phyloP scores from a whole-genome alignment of 2,113 vertebrate genomes.

The Entelurus aequoreus region DNA sequence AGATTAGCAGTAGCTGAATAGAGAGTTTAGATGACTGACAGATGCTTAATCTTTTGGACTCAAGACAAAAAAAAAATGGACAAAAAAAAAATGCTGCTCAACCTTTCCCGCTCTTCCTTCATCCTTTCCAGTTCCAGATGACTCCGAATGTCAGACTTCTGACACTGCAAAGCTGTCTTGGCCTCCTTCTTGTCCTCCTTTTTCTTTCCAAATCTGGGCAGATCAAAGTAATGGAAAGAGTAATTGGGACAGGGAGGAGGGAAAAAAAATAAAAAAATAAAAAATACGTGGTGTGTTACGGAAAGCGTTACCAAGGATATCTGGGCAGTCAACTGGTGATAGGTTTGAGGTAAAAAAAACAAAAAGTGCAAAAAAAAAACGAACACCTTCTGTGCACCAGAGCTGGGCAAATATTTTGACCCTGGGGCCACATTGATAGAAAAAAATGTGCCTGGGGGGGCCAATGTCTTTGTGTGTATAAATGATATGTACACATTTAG shows the following conservation, averaged over 20 bases:
- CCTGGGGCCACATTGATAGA: no score
- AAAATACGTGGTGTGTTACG: not conserved
- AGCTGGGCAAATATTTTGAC: no score
- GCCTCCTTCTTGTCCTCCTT: slow-evolving; percentile 90
- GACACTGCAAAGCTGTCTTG: slow-evolving; percentile 69
- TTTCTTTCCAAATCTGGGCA: slow-evolving; percentile 87
- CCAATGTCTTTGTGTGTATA: no score
- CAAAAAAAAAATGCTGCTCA: not conserved
- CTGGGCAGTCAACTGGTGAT: not conserved
- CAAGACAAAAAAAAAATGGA: not conserved
- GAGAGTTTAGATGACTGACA: not conserved
- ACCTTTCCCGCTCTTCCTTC: slow-evolving; percentile 71
- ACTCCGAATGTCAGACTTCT: slow-evolving; percentile 68
- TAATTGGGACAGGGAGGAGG: not conserved
- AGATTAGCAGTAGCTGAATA: not conserved
- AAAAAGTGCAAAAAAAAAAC: not conserved
- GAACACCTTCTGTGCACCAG: not conserved
- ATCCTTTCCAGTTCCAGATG: slow-evolving; percentile 85
- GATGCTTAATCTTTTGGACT: not conserved
- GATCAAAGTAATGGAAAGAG: not conserved
- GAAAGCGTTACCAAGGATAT: not conserved
- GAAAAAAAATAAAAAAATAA: not conserved
- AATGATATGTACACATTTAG: no score
- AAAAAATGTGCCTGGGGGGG: no score
- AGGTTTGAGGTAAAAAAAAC: not conserved